These are phyloP conservation scores for Antheraea pernyi DNA, from an alignment of 1,140 invertebrate species.

Conservation along the genomic window DNA sequence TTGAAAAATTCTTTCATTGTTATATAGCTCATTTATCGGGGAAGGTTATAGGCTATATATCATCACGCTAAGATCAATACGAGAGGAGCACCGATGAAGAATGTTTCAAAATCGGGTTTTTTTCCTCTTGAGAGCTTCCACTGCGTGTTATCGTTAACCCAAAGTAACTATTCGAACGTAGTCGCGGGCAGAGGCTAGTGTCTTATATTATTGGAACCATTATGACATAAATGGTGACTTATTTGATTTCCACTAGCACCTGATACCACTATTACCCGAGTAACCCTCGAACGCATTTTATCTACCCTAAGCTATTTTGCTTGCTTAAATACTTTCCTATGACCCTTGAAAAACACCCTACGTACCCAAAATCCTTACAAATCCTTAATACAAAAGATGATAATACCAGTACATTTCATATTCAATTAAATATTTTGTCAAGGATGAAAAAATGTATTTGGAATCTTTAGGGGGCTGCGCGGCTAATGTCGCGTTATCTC, in stretches of 20 bases:
- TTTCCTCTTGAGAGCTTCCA: too few species aligned
- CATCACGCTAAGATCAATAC: too few species aligned
- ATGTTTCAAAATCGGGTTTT: too few species aligned
- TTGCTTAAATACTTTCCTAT: constrained; percentile 68
- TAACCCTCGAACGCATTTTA: constrained; percentile 25
- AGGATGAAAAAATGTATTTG: constrained; percentile 61
- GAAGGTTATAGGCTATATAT: too few species aligned
- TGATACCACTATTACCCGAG: constrained; percentile 24
- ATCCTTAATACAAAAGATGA: constrained; percentile 70
- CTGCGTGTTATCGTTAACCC: too few species aligned
- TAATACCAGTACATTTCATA: constrained; percentile 70
- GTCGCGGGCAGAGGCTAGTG: too few species aligned
- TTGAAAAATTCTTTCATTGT: too few species aligned
- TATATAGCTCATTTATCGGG: too few species aligned
- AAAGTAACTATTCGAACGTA: too few species aligned
- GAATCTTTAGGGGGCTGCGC: constrained; percentile 42
- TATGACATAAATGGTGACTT: constrained; percentile 7
- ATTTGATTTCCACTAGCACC: constrained; percentile 34
- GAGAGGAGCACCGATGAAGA: too few species aligned
- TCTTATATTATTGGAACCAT: neutral
- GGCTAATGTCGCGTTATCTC: constrained; percentile 21
- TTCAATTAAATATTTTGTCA: constrained; percentile 76
- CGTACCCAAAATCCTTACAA: constrained; percentile 49
- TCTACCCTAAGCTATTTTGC: constrained; percentile 50
- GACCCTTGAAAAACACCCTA: constrained; percentile 61